Conservation (phyloP, 2,888 invertebrate genomes). For the Dendrolimus houi region DNA sequence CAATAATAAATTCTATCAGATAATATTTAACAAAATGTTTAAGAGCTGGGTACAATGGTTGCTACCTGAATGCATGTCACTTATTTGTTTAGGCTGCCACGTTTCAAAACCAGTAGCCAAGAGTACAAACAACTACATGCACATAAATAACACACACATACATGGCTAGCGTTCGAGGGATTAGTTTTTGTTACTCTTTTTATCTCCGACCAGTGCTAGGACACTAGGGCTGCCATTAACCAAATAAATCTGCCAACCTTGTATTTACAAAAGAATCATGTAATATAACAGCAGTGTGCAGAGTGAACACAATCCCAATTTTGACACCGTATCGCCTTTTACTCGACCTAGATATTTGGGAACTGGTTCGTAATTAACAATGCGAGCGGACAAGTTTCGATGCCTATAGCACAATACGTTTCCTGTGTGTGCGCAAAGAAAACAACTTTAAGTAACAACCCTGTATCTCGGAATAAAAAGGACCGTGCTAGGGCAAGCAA, state of each 20-base stretch:
- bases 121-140: slow-evolving; percentile 47
- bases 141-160: slow-evolving; percentile 38
- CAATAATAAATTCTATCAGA: slow-evolving; percentile 61
- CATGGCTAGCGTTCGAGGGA: slow-evolving; percentile 38
- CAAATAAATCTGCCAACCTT: slow-evolving; percentile 8
- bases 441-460: slow-evolving; percentile 32
- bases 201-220: slow-evolving; percentile 59
- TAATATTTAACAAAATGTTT: slow-evolving; percentile 65
- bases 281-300: neutral
- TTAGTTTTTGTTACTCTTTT: slow-evolving; percentile 64
- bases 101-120: slow-evolving; percentile 71
- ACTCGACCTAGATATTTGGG: slow-evolving; percentile 72
- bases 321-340: slow-evolving; percentile 67
- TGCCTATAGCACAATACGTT: slow-evolving; percentile 34
- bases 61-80: slow-evolving; percentile 66
- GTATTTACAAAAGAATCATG: neutral
- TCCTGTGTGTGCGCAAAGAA: slow-evolving; percentile 33
- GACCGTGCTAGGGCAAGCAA: slow-evolving; percentile 46
- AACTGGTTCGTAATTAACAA: slow-evolving; percentile 67
- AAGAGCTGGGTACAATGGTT: slow-evolving; percentile 49
- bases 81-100: slow-evolving; percentile 71
- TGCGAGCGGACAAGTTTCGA: slow-evolving; percentile 34
- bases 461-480: slow-evolving; percentile 55
- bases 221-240: slow-evolving; percentile 40
- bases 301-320: slow-evolving; percentile 15